Evolutionary conservation across 2,888 invertebrate genomes (phyloP), one percentile per base, ranked within the genome.

Genomic region (Ormyrus nitidulus): DNA sequence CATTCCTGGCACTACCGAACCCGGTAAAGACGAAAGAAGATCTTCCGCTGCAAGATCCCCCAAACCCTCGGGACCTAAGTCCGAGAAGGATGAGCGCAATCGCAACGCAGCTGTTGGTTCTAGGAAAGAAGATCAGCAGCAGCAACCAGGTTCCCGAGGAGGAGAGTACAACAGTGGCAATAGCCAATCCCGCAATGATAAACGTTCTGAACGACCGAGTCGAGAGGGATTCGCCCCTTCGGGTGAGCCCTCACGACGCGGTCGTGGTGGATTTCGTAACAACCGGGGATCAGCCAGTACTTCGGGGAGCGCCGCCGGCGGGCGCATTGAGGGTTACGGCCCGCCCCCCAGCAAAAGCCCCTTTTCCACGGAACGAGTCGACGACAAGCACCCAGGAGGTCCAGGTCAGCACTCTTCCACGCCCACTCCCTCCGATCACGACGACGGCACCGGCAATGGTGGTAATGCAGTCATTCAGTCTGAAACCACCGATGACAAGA

Each of bases 221-320:
- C 91, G 93, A 78, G 95, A 95, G 86, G 95, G 95, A 68, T 97
- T 97, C 91, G 95, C 96, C 1, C 97, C 97, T 0, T 93, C 96
- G 44, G 97, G 97, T 0, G 97, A 97, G 89, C 97, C 97, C 0
- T 97, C 97, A 0, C 92, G 97, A 71, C 94, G 97, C 79, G 97
- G 97, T 6, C 93, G 97, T 81, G 96, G 92, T 80, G 92, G 93
- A 56, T 92, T 92, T 81, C 88, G 91, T 64, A 80, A 69, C 68
- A 82, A 80, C 19, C 81, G 82, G 0, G 82, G 82, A 65, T 9
- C 81, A 53, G 51, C 34, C 34, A 34, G 34, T 34, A 34, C 62
- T 51, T 86, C 92, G 69, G 91, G 93, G 76, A 92, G 93, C 49
- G 89, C 92, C 82, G 90, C 91, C 44, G 93, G 94, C 78, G 93